phyloP scores from a whole-genome alignment of 2,888 invertebrate species.

The Drosophila rubida region DNA sequence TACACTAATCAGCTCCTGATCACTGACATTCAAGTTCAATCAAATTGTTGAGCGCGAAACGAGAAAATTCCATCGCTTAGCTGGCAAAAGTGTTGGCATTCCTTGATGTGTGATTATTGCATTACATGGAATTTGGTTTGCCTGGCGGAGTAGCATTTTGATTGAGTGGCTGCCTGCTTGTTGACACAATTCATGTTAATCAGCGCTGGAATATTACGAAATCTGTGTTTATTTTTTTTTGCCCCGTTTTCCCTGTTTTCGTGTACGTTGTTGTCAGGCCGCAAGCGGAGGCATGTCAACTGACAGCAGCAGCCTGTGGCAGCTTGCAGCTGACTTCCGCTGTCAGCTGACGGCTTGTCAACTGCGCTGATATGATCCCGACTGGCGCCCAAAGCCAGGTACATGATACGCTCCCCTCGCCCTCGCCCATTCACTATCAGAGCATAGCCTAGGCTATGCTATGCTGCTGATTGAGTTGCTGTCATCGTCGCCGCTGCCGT shows the following conservation, averaged over 20 bases:
- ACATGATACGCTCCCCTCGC: background rate
- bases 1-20: too few species aligned
- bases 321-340: slow-evolving; percentile 32
- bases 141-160: slow-evolving; percentile 14
- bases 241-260: too few species aligned
- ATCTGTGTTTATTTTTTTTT: background rate
- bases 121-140: background rate
- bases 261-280: background rate
- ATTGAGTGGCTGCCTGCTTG: slow-evolving; percentile 14
- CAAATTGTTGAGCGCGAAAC: too few species aligned
- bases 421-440: slow-evolving; percentile 1
- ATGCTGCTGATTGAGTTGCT: slow-evolving; percentile 51
- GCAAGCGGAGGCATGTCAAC: slow-evolving; percentile 22
- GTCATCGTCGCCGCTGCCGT: slow-evolving; percentile 36
- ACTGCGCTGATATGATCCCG: slow-evolving; percentile 33
- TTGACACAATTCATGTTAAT: slow-evolving; percentile 23
- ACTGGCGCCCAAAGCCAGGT: background rate
- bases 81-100: background rate
- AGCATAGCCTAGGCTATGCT: slow-evolving; percentile 17
- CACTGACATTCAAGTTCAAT: too few species aligned
- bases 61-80: background rate
- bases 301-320: slow-evolving; percentile 16
- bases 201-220: slow-evolving; percentile 3
- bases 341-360: slow-evolving; percentile 24
- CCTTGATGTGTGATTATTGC: slow-evolving; percentile 1